Conservation (phyloP, 2,888 invertebrate species). For the Drosophila macrospina region DNA sequence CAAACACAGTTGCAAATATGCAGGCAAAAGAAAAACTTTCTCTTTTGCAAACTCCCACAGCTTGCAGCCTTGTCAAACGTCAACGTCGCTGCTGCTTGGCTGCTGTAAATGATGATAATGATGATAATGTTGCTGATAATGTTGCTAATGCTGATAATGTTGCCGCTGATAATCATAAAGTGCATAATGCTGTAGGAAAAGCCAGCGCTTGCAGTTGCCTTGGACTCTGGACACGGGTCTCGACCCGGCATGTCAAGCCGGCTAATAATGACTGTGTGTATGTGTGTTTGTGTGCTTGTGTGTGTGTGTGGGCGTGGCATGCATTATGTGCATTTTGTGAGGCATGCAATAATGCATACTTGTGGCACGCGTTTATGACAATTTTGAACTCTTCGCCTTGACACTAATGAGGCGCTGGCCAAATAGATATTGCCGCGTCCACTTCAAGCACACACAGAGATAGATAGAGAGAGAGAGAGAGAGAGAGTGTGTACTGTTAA, state of each 20-base stretch:
- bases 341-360: slow-evolving; percentile 50
- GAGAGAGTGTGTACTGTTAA: slow-evolving; percentile 38
- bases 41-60: slow-evolving; percentile 67
- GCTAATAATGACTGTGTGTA: slow-evolving; percentile 33
- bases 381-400: slow-evolving; percentile 73
- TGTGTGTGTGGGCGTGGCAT: slow-evolving; percentile 56
- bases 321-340: slow-evolving; percentile 49
- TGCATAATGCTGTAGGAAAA: slow-evolving; percentile 20
- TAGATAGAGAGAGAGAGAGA: not conserved
- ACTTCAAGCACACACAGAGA: slow-evolving; percentile 37
- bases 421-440: slow-evolving; percentile 38
- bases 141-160: slow-evolving; percentile 8
- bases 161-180: slow-evolving; percentile 9
- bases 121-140: slow-evolving; percentile 21
- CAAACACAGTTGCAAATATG: slow-evolving; percentile 48
- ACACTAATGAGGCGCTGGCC: slow-evolving; percentile 70
- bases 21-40: slow-evolving; percentile 55
- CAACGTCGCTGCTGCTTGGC: slow-evolving; percentile 5
- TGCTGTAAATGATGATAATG: slow-evolving; percentile 19
- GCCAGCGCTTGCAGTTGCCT: slow-evolving; percentile 40
- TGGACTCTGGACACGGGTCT: slow-evolving; percentile 52
- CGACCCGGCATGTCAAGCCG: slow-evolving; percentile 62
- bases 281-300: slow-evolving; percentile 15
- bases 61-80: slow-evolving; percentile 52
- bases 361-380: slow-evolving; percentile 71